These are phyloP conservation scores for Lipotes vexillifer DNA, from an alignment of 2,113 vertebrate genomes.

Conservation along the genomic window DNA sequence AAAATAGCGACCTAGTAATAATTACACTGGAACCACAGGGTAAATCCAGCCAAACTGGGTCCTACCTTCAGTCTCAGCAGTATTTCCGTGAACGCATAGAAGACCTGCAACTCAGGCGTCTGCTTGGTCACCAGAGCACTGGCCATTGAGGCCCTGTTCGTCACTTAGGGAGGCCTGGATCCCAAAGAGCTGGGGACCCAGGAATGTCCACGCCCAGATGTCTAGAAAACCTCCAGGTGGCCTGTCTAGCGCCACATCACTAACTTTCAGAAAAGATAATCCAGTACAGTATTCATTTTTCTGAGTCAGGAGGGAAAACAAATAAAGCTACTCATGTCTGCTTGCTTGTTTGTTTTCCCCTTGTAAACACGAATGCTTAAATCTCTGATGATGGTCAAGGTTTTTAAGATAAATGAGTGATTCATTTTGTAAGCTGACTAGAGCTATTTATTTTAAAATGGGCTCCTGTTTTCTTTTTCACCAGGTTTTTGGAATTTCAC, in stretches of 20 bases:
- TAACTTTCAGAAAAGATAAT: not conserved
- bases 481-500: not conserved
- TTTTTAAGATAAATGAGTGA: not conserved
- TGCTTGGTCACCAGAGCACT: too few species aligned
- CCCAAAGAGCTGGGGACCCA: too few species aligned
- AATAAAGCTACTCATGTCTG: not conserved
- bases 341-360: not conserved
- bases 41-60: not conserved
- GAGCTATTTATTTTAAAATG: not conserved
- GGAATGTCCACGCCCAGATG: accelerated
- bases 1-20: too few species aligned
- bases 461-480: not conserved
- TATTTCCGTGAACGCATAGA: not conserved
- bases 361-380: not conserved
- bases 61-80: accelerated
- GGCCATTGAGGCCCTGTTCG: not conserved
- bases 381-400: not conserved
- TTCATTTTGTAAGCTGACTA: not conserved
- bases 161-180: not conserved
- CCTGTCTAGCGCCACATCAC: not conserved
- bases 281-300: not conserved
- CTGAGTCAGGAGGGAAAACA: not conserved
- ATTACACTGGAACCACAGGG: not conserved
- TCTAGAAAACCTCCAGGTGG: not conserved
- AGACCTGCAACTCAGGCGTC: accelerated